phyloP scores from a whole-genome alignment of 2,113 vertebrate species.

The Speoplatyrhinus poulsoni region DNA sequence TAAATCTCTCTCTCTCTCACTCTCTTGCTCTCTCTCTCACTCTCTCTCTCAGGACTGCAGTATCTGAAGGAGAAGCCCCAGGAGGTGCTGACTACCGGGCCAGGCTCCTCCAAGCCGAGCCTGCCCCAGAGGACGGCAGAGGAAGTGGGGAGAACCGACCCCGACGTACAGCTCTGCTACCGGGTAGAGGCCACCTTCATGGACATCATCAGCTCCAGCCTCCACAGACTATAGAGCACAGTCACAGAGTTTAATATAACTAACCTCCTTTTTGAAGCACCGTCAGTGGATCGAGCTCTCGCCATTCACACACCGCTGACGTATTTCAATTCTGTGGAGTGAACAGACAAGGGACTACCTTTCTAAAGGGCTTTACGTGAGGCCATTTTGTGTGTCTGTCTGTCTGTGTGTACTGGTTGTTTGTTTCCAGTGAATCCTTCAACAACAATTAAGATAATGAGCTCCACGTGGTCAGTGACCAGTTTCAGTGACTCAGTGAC shows the following conservation, averaged over 20 bases:
- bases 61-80: constrained; percentile 88
- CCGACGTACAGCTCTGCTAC: constrained; percentile 92
- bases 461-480: too few species aligned
- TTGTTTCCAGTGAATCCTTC: too few species aligned
- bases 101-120: constrained; percentile 69
- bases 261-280: neutral
- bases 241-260: constrained; percentile 5
- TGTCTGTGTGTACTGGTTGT: too few species aligned
- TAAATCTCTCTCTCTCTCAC: neutral
- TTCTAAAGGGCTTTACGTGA: constrained; percentile 15
- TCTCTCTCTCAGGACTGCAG: constrained; percentile 81
- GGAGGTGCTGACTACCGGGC: constrained; percentile 50
- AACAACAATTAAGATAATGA: too few species aligned
- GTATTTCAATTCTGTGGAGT: neutral
- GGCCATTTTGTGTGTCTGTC: too few species aligned
- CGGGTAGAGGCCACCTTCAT: constrained; percentile 92
- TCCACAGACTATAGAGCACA: constrained; percentile 68
- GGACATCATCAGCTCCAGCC: constrained; percentile 92
- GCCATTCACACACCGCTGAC: too few species aligned
- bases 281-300: too few species aligned
- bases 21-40: neutral
- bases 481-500: too few species aligned
- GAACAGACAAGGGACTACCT: neutral
- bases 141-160: constrained; percentile 82
- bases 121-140: constrained; percentile 76